phyloP scores from a whole-genome alignment of 2,113 vertebrate genomes.

The Muntiacus muntjak region DNA sequence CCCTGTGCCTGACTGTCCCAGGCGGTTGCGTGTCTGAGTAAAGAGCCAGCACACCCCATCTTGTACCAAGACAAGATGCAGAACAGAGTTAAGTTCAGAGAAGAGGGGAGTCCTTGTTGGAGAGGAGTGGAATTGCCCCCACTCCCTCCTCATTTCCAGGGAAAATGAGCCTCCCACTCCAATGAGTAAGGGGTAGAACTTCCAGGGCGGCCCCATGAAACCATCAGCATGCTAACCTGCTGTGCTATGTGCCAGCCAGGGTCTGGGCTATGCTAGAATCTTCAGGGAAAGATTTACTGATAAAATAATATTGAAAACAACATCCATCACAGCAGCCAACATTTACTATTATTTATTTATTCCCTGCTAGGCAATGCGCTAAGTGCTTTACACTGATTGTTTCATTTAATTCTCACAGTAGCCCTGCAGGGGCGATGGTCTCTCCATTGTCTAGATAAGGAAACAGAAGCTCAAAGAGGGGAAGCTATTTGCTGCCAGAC shows the following conservation, averaged over 20 bases:
- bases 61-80: neutral
- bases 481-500: neutral
- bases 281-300: constrained; percentile 20
- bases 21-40: accelerated
- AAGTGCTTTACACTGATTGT: neutral
- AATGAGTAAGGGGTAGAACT: neutral
- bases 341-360: neutral
- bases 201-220: neutral
- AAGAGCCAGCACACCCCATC: neutral
- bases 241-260: neutral
- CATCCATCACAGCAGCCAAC: neutral
- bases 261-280: neutral
- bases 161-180: neutral
- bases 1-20: neutral
- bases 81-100: neutral
- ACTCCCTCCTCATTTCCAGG: neutral
- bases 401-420: constrained; percentile 10
- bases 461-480: neutral
- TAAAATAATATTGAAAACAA: constrained; percentile 45
- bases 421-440: neutral
- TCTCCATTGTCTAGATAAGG: neutral
- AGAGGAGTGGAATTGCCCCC: neutral
- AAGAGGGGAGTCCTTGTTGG: neutral
- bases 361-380: neutral
- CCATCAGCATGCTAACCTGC: neutral